phyloP scores from a whole-genome alignment of 2,888 invertebrate genomes.

The Callyntrura sp. region DNA sequence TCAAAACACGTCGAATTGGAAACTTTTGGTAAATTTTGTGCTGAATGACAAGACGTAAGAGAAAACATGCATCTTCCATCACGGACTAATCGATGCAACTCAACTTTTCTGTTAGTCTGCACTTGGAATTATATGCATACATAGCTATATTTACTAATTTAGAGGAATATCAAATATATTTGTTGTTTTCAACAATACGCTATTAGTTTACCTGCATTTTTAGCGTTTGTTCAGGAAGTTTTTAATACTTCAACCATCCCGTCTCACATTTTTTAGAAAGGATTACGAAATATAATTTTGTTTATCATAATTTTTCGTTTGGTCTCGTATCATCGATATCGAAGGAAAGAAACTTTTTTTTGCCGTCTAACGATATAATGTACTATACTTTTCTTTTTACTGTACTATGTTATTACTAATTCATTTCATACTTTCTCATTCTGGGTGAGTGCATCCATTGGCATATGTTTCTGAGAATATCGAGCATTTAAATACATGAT shows the following conservation, averaged over 20 bases:
- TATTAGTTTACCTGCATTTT: background rate
- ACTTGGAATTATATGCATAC: too few species aligned
- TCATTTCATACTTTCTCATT: background rate
- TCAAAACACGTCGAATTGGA: background rate
- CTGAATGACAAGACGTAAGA: background rate
- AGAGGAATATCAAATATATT: background rate
- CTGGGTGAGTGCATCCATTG: too few species aligned
- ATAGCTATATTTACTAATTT: too few species aligned
- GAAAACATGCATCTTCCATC: too few species aligned
- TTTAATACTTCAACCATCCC: background rate
- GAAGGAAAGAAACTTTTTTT: conserved; percentile 2
- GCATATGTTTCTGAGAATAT: background rate
- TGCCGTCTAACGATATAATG: background rate
- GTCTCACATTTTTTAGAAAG: conserved; percentile 5
- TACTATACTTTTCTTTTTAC: background rate
- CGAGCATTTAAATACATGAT: background rate
- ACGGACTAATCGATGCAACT: too few species aligned
- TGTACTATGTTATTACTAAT: background rate
- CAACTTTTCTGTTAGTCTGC: too few species aligned
- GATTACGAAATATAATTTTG: conserved; percentile 23
- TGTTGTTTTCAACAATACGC: background rate
- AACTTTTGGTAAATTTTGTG: background rate
- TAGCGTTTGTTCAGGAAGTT: background rate
- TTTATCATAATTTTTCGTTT: conserved; percentile 6
- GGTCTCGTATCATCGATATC: conserved; percentile 27